phyloP scores from a whole-genome alignment of 2,797 vertebrate genomes.

The Pterois miles region DNA sequence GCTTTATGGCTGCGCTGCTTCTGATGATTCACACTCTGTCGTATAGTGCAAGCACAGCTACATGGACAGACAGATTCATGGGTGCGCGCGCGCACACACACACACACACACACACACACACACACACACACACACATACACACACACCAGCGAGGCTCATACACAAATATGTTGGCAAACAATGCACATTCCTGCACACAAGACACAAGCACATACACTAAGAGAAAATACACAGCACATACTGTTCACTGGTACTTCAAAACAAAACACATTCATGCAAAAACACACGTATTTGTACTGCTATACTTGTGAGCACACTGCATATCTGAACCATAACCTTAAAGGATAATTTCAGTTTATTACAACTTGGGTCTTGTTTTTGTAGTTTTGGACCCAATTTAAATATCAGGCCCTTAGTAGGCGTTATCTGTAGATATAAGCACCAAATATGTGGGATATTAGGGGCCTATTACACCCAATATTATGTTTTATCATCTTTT shows the following conservation, averaged over 20 bases:
- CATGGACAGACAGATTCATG: constrained; percentile 70
- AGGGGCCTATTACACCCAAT: too few relatives aligned
- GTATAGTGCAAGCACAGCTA: constrained; percentile 74
- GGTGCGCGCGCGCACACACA: constrained; percentile 19
- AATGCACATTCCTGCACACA: constrained; percentile 41
- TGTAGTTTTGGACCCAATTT: neutral
- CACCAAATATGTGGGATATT: too few relatives aligned
- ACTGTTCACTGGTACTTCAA: neutral
- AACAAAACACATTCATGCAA: constrained; percentile 6
- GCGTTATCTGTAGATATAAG: too few relatives aligned
- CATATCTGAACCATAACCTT: neutral
- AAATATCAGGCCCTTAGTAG: too few relatives aligned
- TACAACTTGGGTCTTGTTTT: neutral
- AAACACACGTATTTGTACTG: neutral
- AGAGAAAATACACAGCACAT: neutral
- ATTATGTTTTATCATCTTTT: too few relatives aligned
- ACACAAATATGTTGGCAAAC: constrained; percentile 31
- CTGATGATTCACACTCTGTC: constrained; percentile 74
- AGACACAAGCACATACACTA: neutral
- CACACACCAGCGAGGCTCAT: neutral
- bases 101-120: neutral
- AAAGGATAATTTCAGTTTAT: neutral
- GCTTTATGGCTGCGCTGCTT: constrained; percentile 75
- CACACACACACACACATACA: neutral
- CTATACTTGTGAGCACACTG: neutral